A percentile compares a stretch with the other conserved stretches of the same genome.
These are phyloP conservation scores for Lepilemur ruficaudatus DNA, from an alignment of 2,797 vertebrate genomes.

Conservation along the genomic window DNA sequence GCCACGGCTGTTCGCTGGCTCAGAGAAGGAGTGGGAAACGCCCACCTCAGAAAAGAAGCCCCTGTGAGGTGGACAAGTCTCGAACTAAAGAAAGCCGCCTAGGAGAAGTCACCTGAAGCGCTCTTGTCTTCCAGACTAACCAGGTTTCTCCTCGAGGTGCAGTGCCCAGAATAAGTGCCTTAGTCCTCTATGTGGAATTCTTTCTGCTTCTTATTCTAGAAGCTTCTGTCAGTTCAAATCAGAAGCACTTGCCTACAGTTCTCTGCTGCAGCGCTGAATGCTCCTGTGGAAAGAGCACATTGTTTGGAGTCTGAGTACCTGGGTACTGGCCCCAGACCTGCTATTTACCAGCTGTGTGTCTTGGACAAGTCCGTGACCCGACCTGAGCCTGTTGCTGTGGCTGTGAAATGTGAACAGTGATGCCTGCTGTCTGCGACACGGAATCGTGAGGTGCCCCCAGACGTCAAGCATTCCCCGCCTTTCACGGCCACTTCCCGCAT, in stretches of 20 bases:
- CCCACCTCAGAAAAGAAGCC: not conserved
- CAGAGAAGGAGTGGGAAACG: not conserved
- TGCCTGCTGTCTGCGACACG: not conserved
- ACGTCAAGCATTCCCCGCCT: not conserved
- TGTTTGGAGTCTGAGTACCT: not conserved
- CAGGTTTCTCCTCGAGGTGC: not conserved
- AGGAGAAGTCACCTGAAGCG: not conserved
- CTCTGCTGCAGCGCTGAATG: not conserved
- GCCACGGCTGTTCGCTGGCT: not conserved
- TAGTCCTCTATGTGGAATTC: not conserved
- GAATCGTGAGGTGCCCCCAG: not conserved
- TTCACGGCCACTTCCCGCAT: not conserved
- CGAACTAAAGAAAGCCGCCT: not conserved
- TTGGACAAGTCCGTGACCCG: not conserved
- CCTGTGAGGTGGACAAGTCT: not conserved
- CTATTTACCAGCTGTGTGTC: not conserved
- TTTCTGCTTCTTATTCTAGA: conserved; percentile 46
- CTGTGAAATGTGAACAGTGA: not conserved
- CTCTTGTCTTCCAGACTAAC: not conserved
- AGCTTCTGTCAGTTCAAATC: conserved; percentile 13
- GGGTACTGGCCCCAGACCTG: not conserved
- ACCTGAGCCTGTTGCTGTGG: not conserved
- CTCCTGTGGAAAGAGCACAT: not conserved
- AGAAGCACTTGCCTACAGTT: not conserved
- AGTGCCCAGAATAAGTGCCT: not conserved